Base-by-base conservation (phyloP, 2,113 vertebrate species). In the Rattus rattus region DNA sequence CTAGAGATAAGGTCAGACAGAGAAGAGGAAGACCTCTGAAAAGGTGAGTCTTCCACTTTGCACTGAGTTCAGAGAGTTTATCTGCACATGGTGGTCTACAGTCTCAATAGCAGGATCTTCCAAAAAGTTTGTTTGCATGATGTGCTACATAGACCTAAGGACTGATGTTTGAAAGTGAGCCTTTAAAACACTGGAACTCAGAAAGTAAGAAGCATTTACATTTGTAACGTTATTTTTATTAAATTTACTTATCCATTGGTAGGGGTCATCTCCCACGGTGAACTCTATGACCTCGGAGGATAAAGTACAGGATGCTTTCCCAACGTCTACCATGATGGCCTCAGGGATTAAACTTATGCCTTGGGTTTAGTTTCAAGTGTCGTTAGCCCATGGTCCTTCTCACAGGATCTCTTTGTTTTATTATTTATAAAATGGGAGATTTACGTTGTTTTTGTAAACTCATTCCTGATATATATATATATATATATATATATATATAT, bases 401-500 rank as follows among this genome's bases (percentile, higher is more conserved):
- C 16, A 20, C 4, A 0, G 85, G 90, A 49, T 17, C 4, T 11
- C 17, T 90, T 56, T 92, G 10, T 63, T 61, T 87, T 63, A 33
- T 84, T 8, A 65, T 39, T 77, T 80, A 26, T 47, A 73, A 84
- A 94, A 84, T 72, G 33, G 85, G 17, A 17, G 12, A 77, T 11
- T 80, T 26, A 39, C 11, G 1, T 39, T 85, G n/a, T 2, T 86
- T 89, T 86, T 0, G 86, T n/a, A 91, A 14, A 63, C 0, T 91
- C 36, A 76, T 1, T 91, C 6, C 11, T n/a, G 8, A 1, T 90
- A 88, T 92, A 67, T 70, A 67, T 61, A 65, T n/a, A n/a, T n/a
- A 1, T 90, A 88, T 92, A 1, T 90, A 88, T 92, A 1, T 90
- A 88, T 92, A 1, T 90, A 88, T 92, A 1, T 90, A 88, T 92